Evolutionary conservation across 1,140 invertebrate genomes (phyloP), one percentile per base, ranked within the genome.

Genomic region (Ephestia elutella): DNA sequence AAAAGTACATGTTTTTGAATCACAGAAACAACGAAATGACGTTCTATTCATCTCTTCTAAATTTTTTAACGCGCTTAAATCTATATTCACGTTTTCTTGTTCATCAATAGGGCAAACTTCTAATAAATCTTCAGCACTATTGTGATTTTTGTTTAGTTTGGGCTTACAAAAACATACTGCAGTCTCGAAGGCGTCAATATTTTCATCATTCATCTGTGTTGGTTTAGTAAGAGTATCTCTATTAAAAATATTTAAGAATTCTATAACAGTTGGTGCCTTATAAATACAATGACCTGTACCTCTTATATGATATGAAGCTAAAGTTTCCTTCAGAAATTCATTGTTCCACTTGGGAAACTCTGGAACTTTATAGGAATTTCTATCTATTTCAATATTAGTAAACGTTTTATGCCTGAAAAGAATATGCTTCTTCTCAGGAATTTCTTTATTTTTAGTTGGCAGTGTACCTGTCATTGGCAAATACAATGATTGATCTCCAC

Each of bases 221-320:
- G 84, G 76, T 59, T 70, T 68, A 49, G 74, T 73, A 21, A 88
- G 66, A 13, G 83, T 83, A 18, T 90, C 86, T 59, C 76, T 83
- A 70, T 90, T 90, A 53, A 89, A 89, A 63, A 87, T 71, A 59
- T 88, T 81, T 59, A 90, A 82, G 68, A 88, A 86, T 59, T 89
- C 83, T 57, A 77, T 35, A 19, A 85, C 75, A 4, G 80, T 78
- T 19, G 83, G 84, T 0, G 73, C 78, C 53, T 87, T 78, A 56
- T 89, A 86, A 54, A 89, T 82, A 68, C 89, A 90, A 66, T 89
- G 86, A 19, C 80, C 83, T 5, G 86, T 87, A 25, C 89, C 89
- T 67, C 83, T 73, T 57, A 89, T 83, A 60, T 90, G 89, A 72
- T 89, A 89, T 38, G 81, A 62, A 51, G 79, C 71, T 54, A 86